Conservation (phyloP, 1,140 invertebrate genomes). For the Mamestra configurata region DNA sequence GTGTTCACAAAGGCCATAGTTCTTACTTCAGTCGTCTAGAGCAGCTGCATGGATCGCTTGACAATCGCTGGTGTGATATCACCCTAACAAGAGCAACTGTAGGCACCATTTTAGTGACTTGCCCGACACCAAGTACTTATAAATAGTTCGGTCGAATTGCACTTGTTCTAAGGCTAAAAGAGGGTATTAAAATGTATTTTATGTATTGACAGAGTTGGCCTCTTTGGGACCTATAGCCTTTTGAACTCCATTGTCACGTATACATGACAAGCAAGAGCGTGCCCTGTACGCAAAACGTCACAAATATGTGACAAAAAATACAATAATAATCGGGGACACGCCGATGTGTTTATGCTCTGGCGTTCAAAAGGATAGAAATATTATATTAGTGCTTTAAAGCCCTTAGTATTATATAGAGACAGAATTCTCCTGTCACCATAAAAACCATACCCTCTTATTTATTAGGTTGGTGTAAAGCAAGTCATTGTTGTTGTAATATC, state of each 20-base stretch:
- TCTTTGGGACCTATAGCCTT: background rate
- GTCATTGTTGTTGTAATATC: constrained; percentile 34
- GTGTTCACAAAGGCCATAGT: constrained; percentile 40
- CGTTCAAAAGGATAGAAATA: too few relatives aligned
- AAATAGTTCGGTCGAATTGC: background rate
- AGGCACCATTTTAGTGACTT: constrained; percentile 25
- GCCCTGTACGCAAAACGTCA: too few relatives aligned
- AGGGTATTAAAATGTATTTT: background rate
- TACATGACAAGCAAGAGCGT: too few relatives aligned
- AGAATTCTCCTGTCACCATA: background rate
- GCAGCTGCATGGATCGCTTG: background rate
- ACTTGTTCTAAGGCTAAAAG: constrained; percentile 6
- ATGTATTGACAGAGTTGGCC: background rate
- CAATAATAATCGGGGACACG: too few relatives aligned
- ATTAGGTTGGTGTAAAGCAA: constrained; percentile 44
- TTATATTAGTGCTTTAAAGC: background rate
- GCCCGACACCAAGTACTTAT: constrained; percentile 20
- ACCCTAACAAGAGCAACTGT: constrained; percentile 14
- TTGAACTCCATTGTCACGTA: too few relatives aligned
- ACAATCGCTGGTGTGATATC: constrained; percentile 8
- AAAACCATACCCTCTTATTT: background rate
- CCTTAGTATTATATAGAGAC: background rate
- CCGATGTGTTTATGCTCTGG: too few relatives aligned
- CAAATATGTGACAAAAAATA: too few relatives aligned
- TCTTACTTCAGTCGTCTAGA: constrained; percentile 26